Evolutionary conservation across 2,888 invertebrate species (phyloP).

Genomic region (Oligia strigilis): DNA sequence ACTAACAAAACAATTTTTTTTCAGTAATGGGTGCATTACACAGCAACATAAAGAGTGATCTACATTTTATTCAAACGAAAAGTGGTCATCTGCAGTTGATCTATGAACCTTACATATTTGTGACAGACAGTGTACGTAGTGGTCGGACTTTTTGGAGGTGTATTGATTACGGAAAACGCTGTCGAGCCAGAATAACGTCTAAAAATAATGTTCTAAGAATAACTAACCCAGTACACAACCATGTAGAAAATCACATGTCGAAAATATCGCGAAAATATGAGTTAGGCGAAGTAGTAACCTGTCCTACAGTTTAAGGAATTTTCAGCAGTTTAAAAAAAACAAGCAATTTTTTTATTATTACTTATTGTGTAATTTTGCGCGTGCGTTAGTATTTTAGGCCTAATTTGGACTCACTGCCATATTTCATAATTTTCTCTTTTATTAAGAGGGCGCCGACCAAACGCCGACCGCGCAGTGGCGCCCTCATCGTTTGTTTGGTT

Average conservation of each 20-base stretch:
- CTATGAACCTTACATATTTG: conserved; percentile 88
- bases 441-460: background rate
- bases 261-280: conserved; percentile 87
- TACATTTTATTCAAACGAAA: conserved; percentile 89
- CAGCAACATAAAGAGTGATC: conserved; percentile 81
- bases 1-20: conserved; percentile 54
- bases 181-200: conserved; percentile 88
- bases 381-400: conserved; percentile 35
- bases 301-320: conserved; percentile 80
- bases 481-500: too few species aligned
- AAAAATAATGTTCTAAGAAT: conserved; percentile 86
- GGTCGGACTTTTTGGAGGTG: conserved; percentile 89
- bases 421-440: conserved; percentile 11
- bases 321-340: conserved; percentile 10
- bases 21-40: conserved; percentile 83
- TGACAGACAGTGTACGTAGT: conserved; percentile 88
- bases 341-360: conserved; percentile 23
- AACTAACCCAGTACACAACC: conserved; percentile 88
- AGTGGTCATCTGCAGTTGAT: conserved; percentile 88
- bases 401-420: conserved; percentile 41
- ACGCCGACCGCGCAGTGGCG: too few species aligned
- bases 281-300: conserved; percentile 86
- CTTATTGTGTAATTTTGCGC: conserved; percentile 33
- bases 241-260: conserved; percentile 83
- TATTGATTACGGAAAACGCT: conserved; percentile 88